Evolutionary conservation across 1,140 invertebrate genomes (phyloP), one percentile per base, ranked within the genome.

Genomic region (Geopemphigus sp.): DNA sequence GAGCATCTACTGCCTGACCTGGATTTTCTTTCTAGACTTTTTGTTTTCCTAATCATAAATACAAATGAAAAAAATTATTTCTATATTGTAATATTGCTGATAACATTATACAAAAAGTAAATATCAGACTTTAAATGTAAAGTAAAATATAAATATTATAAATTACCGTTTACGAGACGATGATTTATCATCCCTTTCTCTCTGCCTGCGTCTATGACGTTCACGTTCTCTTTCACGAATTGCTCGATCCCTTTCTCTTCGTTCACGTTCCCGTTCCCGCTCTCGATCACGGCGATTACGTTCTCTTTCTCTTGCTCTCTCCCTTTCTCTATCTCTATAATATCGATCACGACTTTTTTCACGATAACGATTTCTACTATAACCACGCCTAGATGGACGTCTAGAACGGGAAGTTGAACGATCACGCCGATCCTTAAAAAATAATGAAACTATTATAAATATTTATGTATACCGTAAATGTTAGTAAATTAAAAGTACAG

Each of bases 221-320:
- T 82, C 81, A 39, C 81, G 81, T 54, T 64, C 80, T 17, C 73
- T 61, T 83, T 83, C 73, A 82, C 72, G 54, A 50, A 82, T 70
- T 53, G 76, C 80, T 53, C 83, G 66, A 45, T 83, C 83, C 57
- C 84, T 26, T 26, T 85, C 84, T 47, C 86, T 86, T 82, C 83
- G 85, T 82, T 86, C 85, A 82, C 88, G 76, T 82, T 86, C 84
- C 82, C 89, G 85, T 82, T 86, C 85, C 82, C 88, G 76, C 82
- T 86, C 84, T 82, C 89, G 81, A 83, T 88, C 87, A 39, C 88
- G 83, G 1, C 86, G 82, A 22, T 87, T 86, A 8, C 86, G 83
- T 64, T 86, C 86, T 74, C 85, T 84, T 45, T 85, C 85, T 80
- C 83, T 80, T 22, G 83, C 83, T 12, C 83, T 82, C 11, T 83